These are phyloP conservation scores for Rhinolophus sinicus DNA, from an alignment of 2,113 vertebrate species.

Conservation along the genomic window DNA sequence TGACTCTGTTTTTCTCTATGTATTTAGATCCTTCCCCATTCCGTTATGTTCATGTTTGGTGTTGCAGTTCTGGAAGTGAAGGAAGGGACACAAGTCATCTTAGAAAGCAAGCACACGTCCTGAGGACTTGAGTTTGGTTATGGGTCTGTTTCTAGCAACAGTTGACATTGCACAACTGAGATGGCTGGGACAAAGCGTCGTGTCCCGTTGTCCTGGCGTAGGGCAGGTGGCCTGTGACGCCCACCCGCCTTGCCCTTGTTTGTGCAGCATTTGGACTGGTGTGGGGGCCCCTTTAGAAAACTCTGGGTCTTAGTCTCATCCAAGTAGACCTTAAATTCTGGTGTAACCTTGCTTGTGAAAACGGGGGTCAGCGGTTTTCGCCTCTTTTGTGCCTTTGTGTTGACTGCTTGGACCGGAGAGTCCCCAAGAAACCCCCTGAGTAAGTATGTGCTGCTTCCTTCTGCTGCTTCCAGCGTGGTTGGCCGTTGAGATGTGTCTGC, in stretches of 20 bases:
- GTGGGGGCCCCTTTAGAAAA: not conserved
- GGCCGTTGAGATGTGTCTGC: not conserved
- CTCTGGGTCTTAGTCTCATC: not conserved
- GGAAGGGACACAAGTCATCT: not conserved
- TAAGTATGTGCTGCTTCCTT: not conserved
- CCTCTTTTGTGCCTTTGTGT: not conserved
- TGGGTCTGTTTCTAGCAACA: slow-evolving; percentile 6
- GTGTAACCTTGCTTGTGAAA: not conserved
- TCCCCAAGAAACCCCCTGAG: not conserved
- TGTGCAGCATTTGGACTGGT: not conserved
- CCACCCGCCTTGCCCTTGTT: not conserved
- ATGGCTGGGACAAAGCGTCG: not conserved
- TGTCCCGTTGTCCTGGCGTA: not conserved
- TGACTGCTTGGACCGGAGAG: not conserved
- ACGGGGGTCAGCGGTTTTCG: not conserved
- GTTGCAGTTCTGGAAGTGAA: not conserved
- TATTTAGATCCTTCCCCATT: not conserved
- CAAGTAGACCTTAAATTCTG: not conserved
- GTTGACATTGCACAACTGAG: not conserved
- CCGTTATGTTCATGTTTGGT: not conserved
- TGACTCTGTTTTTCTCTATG: not conserved
- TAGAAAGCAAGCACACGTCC: not conserved
- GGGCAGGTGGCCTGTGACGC: not conserved
- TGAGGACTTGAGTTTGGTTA: not conserved
- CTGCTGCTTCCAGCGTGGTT: not conserved